A percentile compares a stretch with the other conserved stretches of the same genome.
phyloP scores from a whole-genome alignment of 2,113 vertebrate genomes.

The Malurus melanocephalus region DNA sequence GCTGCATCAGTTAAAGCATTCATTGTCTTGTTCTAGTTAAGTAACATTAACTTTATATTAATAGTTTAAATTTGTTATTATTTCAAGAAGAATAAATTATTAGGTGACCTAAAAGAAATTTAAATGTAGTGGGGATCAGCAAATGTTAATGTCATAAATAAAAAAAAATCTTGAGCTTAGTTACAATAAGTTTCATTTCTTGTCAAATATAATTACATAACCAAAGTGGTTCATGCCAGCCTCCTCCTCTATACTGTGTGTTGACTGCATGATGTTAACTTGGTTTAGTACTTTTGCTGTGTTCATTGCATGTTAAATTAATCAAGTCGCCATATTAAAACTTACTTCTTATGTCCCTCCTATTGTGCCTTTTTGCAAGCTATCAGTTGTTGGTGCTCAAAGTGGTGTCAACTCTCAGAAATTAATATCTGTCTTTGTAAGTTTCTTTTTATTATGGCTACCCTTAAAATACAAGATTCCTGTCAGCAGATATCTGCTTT shows the following conservation, averaged over 20 bases:
- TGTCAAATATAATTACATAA: constrained; percentile 1
- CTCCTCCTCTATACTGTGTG: constrained; percentile 1
- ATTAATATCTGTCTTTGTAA: constrained; percentile 70
- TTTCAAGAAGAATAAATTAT: constrained; percentile 3
- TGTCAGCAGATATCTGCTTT: constrained; percentile 40
- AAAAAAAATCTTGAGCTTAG: background rate
- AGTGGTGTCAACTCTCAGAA: constrained; percentile 70
- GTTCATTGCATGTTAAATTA: constrained; percentile 61
- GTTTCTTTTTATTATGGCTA: constrained; percentile 66
- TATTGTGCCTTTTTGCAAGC: constrained; percentile 69
- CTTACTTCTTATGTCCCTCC: constrained; percentile 46
- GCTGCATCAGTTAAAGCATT: constrained; percentile 30
- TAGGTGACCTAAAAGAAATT: background rate
- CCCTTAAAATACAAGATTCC: constrained; percentile 34
- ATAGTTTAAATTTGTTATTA: background rate
- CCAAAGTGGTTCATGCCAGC: background rate
- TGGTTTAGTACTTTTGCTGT: constrained; percentile 44
- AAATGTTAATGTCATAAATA: constrained; percentile 32
- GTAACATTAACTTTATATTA: background rate
- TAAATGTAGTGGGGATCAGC: constrained; percentile 30
- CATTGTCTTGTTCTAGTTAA: background rate
- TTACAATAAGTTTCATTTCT: constrained; percentile 31
- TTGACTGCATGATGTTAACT: constrained; percentile 50
- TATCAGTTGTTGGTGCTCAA: constrained; percentile 68
- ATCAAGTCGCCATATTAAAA: constrained; percentile 30